A percentile compares a stretch with the other conserved stretches of the same genome.
phyloP scores from a whole-genome alignment of 2,797 vertebrate species.

The Poecile montanus region DNA sequence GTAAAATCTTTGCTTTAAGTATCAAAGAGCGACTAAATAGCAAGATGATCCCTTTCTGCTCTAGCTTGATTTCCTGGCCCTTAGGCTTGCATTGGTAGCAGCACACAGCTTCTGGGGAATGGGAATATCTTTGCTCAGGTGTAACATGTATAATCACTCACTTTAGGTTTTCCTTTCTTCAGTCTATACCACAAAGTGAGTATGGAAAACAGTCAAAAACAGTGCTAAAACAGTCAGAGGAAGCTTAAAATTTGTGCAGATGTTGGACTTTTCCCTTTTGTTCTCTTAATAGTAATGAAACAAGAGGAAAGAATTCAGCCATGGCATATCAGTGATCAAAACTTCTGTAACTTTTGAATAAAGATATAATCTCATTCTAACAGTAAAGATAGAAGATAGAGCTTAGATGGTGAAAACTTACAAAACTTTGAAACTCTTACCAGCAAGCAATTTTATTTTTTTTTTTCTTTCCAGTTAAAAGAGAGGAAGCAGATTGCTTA shows the following conservation, averaged over 20 bases:
- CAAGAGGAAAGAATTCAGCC: background rate
- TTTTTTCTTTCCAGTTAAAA: slow-evolving; percentile 6
- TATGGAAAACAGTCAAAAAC: background rate
- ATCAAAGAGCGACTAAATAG: slow-evolving; percentile 20
- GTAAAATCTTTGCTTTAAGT: background rate
- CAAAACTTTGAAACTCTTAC: slow-evolving; percentile 25
- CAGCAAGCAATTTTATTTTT: background rate
- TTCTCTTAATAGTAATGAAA: slow-evolving; percentile 25
- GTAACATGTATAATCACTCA: background rate
- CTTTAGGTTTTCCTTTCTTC: slow-evolving; percentile 1
- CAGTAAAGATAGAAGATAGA: background rate
- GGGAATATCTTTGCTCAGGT: background rate
- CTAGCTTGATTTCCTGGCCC: slow-evolving; percentile 23
- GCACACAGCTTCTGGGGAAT: background rate
- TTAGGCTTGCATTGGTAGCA: slow-evolving; percentile 17
- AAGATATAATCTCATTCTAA: slow-evolving; percentile 27
- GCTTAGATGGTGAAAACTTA: background rate
- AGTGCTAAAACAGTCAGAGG: background rate
- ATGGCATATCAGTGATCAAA: slow-evolving; percentile 10
- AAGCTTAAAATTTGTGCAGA: slow-evolving; percentile 10
- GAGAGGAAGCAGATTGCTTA: slow-evolving; percentile 12
- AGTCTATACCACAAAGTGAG: background rate
- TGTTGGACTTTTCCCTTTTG: slow-evolving; percentile 26
- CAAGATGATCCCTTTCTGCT: slow-evolving; percentile 24
- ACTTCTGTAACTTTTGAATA: background rate